These are phyloP conservation scores for Acipenser ruthenus DNA, from an alignment of 2,797 vertebrate genomes.

Conservation along the genomic window DNA sequence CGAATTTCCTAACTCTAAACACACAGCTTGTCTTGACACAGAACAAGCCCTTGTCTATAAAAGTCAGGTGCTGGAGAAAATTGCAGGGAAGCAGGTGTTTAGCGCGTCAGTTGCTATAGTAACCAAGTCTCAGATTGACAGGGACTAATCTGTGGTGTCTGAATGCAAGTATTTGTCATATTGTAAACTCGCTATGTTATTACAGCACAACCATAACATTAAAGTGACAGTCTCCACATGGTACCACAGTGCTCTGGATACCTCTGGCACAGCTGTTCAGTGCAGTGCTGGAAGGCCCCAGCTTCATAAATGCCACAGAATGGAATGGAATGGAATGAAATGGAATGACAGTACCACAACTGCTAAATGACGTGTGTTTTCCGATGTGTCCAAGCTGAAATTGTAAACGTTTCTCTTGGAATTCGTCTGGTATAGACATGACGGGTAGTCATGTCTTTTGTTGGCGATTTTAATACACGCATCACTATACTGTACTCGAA, in stretches of 20 bases:
- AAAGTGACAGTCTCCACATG: no score
- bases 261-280: no score
- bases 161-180: background rate
- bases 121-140: background rate
- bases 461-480: no score
- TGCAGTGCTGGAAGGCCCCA: background rate
- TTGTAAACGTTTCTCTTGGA: no score
- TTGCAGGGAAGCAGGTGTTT: background rate
- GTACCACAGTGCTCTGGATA: no score
- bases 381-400: no score
- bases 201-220: no score
- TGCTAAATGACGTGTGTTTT: background rate
- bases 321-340: background rate
- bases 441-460: no score
- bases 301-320: slow-evolving; percentile 1
- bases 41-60: background rate
- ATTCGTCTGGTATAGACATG: no score
- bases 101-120: background rate
- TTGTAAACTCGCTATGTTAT: background rate
- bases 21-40: background rate
- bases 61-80: background rate
- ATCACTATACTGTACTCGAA: no score
- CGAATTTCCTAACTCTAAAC: background rate
- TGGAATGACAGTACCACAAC: background rate
- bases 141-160: background rate